phyloP scores from a whole-genome alignment of 2,888 invertebrate genomes.

The Drosophila colorata region DNA sequence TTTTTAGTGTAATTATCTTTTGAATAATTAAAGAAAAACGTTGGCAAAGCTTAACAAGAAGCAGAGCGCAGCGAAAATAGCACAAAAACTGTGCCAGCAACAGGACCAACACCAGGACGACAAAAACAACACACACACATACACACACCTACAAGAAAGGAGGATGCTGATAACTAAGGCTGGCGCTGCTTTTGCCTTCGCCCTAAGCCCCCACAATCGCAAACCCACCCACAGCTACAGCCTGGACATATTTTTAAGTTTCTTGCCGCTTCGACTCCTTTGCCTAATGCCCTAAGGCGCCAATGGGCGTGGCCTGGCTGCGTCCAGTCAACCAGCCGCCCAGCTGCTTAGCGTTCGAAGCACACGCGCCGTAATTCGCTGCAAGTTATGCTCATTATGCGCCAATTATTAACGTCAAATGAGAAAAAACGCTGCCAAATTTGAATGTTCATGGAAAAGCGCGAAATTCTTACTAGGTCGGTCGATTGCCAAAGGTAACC shows the following conservation, averaged over 20 bases:
- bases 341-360: slow-evolving; percentile 52
- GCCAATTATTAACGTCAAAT: slow-evolving; percentile 76
- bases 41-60: slow-evolving; percentile 66
- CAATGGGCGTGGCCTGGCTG: slow-evolving; percentile 34
- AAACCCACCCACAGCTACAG: slow-evolving; percentile 12
- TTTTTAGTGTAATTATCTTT: slow-evolving; percentile 82
- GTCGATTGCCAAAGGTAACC: slow-evolving; percentile 19
- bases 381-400: slow-evolving; percentile 78
- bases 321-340: slow-evolving; percentile 10
- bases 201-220: slow-evolving; percentile 21
- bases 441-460: slow-evolving; percentile 21
- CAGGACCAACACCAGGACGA: slow-evolving; percentile 39
- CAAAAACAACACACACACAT: slow-evolving; percentile 20
- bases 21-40: slow-evolving; percentile 82
- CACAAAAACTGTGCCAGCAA: slow-evolving; percentile 50
- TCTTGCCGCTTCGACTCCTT: slow-evolving; percentile 16
- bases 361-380: slow-evolving; percentile 73
- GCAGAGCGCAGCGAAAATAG: slow-evolving; percentile 50
- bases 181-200: slow-evolving; percentile 22
- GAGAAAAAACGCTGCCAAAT: slow-evolving; percentile 35
- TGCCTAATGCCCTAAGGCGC: slow-evolving; percentile 31
- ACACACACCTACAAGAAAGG: slow-evolving; percentile 12
- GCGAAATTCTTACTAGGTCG: slow-evolving; percentile 12
- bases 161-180: slow-evolving; percentile 52
- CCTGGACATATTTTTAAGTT: slow-evolving; percentile 69